These are phyloP conservation scores for Troides helena DNA, from an alignment of 2,888 invertebrate species.

Conservation along the genomic window DNA sequence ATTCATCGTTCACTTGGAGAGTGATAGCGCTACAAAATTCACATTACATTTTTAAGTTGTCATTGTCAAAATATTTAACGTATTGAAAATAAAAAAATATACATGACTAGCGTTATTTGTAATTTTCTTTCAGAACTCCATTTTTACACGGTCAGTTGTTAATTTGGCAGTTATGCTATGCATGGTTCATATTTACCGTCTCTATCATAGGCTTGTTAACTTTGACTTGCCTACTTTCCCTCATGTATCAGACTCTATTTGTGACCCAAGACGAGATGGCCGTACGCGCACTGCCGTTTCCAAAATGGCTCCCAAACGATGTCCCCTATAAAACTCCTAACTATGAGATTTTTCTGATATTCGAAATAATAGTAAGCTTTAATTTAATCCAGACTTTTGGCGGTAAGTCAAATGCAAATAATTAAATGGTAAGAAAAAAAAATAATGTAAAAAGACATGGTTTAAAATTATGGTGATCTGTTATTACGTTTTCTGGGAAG, in stretches of 20 bases:
- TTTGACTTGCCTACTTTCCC: constrained; percentile 38
- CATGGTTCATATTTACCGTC: constrained; percentile 45
- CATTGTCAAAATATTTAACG: too few relatives aligned
- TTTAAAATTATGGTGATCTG: too few relatives aligned
- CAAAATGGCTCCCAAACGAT: constrained; percentile 59
- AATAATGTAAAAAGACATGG: too few relatives aligned
- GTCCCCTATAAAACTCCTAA: constrained; percentile 59
- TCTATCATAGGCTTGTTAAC: constrained; percentile 39
- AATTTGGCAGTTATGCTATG: constrained; percentile 54
- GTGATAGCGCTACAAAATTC: too few relatives aligned
- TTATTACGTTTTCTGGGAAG: too few relatives aligned
- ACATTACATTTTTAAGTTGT: too few relatives aligned
- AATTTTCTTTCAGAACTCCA: constrained; percentile 45
- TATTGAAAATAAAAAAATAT: too few relatives aligned
- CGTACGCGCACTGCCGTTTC: constrained; percentile 53
- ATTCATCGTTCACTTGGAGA: too few relatives aligned
- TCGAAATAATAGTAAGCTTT: constrained; percentile 38
- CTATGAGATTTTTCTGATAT: constrained; percentile 54
- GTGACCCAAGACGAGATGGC: constrained; percentile 49
- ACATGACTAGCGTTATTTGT: too few relatives aligned
- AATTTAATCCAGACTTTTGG: constrained; percentile 47
- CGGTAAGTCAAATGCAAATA: constrained; percentile 42
- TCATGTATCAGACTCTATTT: constrained; percentile 51
- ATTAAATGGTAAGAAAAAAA: too few relatives aligned
- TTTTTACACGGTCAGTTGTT: constrained; percentile 56